Evolutionary conservation across 2,888 invertebrate species (phyloP).

Genomic region (Acleris cristana): DNA sequence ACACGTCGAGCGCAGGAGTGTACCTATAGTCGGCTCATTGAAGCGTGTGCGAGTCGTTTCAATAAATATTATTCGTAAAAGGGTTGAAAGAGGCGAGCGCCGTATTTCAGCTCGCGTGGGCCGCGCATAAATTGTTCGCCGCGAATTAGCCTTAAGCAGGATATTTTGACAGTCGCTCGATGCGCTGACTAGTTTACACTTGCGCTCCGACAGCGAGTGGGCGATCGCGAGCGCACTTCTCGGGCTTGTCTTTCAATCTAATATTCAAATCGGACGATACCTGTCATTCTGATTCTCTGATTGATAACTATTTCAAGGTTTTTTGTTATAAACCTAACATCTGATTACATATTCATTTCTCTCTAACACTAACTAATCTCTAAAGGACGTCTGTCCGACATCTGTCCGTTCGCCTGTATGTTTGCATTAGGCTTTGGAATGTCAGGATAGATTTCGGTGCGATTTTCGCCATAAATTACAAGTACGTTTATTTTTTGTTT

Average conservation of each 20-base stretch:
- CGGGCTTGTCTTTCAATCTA: conserved; percentile 30
- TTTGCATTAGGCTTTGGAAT: too few species aligned
- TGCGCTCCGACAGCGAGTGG: conserved; percentile 44
- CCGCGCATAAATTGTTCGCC: conserved; percentile 73
- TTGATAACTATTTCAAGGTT: conserved; percentile 14
- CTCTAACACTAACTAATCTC: too few species aligned
- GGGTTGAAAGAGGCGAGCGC: conserved; percentile 73
- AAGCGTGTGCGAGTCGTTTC: conserved; percentile 65
- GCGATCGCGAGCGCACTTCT: conserved; percentile 26
- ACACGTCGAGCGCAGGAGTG: conserved; percentile 60
- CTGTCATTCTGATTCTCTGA: conserved; percentile 18
- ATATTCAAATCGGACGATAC: conserved; percentile 29
- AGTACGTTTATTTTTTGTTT: too few species aligned
- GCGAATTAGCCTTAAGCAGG: conserved; percentile 75
- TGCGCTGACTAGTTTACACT: conserved; percentile 65
- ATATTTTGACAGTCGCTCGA: conserved; percentile 72
- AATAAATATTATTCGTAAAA: conserved; percentile 78
- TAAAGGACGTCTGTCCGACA: too few species aligned
- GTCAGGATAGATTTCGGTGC: too few species aligned
- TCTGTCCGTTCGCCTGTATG: too few species aligned
- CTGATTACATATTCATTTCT: too few species aligned
- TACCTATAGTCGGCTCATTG: conserved; percentile 59
- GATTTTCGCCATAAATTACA: too few species aligned
- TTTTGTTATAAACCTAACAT: too few species aligned
- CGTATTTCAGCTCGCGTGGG: conserved; percentile 76